A percentile compares a stretch with the other conserved stretches of the same genome.
Evolutionary conservation across 2,888 invertebrate genomes (phyloP).

Genomic region (Acronicta alni): DNA sequence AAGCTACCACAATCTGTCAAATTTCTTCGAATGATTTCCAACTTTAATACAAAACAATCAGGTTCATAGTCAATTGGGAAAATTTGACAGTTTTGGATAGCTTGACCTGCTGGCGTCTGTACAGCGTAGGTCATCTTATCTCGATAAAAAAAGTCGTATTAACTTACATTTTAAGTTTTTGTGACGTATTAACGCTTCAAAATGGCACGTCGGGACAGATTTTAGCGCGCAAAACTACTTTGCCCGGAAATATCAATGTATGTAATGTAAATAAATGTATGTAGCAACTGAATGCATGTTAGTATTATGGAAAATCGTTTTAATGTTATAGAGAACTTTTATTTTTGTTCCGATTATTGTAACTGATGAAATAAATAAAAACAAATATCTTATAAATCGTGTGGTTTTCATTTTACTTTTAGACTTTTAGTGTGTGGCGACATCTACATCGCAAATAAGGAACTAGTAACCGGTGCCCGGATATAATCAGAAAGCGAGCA

Average conservation of each 20-base stretch:
- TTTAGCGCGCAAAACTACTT: not conserved
- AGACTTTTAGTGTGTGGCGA: not conserved
- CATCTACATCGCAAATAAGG: not conserved
- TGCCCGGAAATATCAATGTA: constrained; percentile 40
- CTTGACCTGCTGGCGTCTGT: too few species aligned
- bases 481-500: too few species aligned
- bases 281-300: constrained; percentile 50
- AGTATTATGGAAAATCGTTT: constrained; percentile 56
- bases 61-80: too few species aligned
- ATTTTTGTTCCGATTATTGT: constrained; percentile 63
- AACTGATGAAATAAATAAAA: constrained; percentile 54
- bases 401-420: constrained; percentile 16
- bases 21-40: too few species aligned
- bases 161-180: too few species aligned
- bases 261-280: constrained; percentile 46
- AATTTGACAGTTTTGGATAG: too few species aligned
- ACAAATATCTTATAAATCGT: constrained; percentile 43
- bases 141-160: too few species aligned
- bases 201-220: too few species aligned
- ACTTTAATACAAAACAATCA: too few species aligned
- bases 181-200: too few species aligned
- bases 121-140: too few species aligned
- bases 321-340: constrained; percentile 63
- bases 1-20: too few species aligned
- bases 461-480: not conserved